Conservation (phyloP, 92 coral and sea anemone genomes). For the Heteractis magnifica region DNA sequence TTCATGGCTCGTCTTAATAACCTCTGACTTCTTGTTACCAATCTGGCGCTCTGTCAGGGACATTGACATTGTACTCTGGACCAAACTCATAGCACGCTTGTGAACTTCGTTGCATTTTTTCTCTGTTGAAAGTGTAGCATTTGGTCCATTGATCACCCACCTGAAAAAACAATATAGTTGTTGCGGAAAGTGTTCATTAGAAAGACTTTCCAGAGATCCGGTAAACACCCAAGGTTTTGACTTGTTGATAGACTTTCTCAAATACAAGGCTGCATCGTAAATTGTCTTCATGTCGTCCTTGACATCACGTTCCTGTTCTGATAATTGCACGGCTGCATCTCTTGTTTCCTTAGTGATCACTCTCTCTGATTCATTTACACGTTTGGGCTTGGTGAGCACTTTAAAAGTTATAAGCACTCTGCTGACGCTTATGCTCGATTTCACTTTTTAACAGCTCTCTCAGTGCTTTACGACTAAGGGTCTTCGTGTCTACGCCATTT, state of each 20-base stretch:
- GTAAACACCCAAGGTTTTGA: constrained; percentile 30
- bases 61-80: too few species aligned
- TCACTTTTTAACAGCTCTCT: constrained; percentile 27
- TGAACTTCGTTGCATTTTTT: constrained; percentile 23
- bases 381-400: constrained; percentile 8
- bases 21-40: too few species aligned
- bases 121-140: constrained; percentile 24
- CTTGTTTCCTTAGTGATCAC: not conserved
- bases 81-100: not conserved
- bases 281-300: too few species aligned
- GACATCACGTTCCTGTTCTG: too few species aligned
- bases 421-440: too few species aligned
- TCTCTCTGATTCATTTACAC: not conserved
- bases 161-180: constrained; percentile 21
- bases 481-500: constrained; percentile 11
- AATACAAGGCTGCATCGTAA: too few species aligned
- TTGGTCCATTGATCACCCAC: constrained; percentile 31
- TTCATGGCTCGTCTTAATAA: too few species aligned
- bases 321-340: too few species aligned
- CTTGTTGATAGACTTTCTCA: constrained; percentile 27
- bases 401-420: too few species aligned
- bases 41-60: too few species aligned
- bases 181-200: constrained; percentile 8
- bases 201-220: constrained; percentile 22
- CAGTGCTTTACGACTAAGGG: constrained; percentile 21